Evolutionary conservation across 2,113 vertebrate species (phyloP), one percentile per base, ranked within the genome.

Genomic region (Rhea pennata): DNA sequence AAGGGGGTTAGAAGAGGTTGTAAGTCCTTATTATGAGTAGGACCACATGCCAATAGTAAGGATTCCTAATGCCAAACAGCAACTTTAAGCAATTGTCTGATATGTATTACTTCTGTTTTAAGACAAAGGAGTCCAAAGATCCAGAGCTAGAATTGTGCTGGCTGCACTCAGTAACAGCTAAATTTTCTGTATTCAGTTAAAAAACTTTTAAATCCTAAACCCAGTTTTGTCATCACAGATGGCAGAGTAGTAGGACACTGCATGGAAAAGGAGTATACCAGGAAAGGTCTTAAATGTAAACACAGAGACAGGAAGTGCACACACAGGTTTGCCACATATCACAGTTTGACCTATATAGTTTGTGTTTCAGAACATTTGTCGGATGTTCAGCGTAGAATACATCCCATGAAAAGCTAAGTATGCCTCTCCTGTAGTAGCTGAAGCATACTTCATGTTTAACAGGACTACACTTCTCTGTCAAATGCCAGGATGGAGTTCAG

Each of bases 231-330:
- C 12, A 53, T 58, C 17, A 81, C 13, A 75, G 6, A 50, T 29
- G 10, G 2, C 13, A 84, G 29, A 87, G n/a, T 74, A 73, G 58
- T 31, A 8, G 4, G 23, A 64, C 3, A 74, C 5, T n/a, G 9
- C 0, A 58, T 69, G 44, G 23, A 93, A 86, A 36, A 1, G 56
- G 0, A 0, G 2, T 71, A 53, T 56, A 22, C 40, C 46, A 67
- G 31, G 19, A 53, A 56, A 64, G 39, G 2, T 77, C 14, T 5
- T 69, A 64, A 44, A 48, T 22, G 5, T 2, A 81, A 61, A 1
- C 16, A 27, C 24, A 40, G 24, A 40, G 36, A 40, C 62, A 40
- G 62, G 33, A 40, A 15, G 7, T 16, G 22, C 26, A 31, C 5
- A 64, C 24, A 15, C 10, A 8, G 5, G 58, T 66, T 94, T 74